These are phyloP conservation scores for fruit fly (Drosophila melanogaster) DNA, from an alignment of 1,140 invertebrate genomes.

Conservation along the genomic window DNA sequence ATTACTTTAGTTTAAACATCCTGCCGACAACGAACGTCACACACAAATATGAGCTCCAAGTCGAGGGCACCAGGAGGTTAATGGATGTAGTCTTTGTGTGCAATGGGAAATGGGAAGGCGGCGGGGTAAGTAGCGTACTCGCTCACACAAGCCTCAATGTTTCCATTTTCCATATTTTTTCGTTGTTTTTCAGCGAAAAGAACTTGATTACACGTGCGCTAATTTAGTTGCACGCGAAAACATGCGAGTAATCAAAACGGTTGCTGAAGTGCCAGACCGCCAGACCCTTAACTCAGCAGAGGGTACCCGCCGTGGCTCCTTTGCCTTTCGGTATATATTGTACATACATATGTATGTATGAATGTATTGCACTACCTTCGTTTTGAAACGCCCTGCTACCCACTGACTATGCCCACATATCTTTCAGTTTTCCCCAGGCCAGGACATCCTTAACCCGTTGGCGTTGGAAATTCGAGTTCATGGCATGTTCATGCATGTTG, in stretches of 20 bases:
- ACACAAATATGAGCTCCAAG: slow-evolving; percentile 32
- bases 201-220: slow-evolving; percentile 80
- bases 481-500: slow-evolving; percentile 66
- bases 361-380: neutral
- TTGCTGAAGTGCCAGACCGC: slow-evolving; percentile 64
- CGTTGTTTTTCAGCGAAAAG: slow-evolving; percentile 48
- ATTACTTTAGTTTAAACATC: slow-evolving; percentile 38
- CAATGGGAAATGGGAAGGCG: neutral
- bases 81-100: slow-evolving; percentile 28
- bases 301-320: slow-evolving; percentile 12
- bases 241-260: slow-evolving; percentile 80
- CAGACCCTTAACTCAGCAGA: slow-evolving; percentile 32
- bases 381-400: neutral
- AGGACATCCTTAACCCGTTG: slow-evolving; percentile 69
- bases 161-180: slow-evolving; percentile 46
- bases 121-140: neutral
- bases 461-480: slow-evolving; percentile 77
- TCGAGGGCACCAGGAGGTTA: slow-evolving; percentile 4
- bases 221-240: slow-evolving; percentile 83
- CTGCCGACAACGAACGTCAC: slow-evolving; percentile 14
- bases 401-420: slow-evolving; percentile 2
- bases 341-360: too few species aligned
- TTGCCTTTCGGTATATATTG: slow-evolving; percentile 2
- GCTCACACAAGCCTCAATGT: slow-evolving; percentile 37
- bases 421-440: slow-evolving; percentile 16